Base-by-base conservation (phyloP, 2,113 vertebrate species). In the Brachionichthys hirsutus region DNA sequence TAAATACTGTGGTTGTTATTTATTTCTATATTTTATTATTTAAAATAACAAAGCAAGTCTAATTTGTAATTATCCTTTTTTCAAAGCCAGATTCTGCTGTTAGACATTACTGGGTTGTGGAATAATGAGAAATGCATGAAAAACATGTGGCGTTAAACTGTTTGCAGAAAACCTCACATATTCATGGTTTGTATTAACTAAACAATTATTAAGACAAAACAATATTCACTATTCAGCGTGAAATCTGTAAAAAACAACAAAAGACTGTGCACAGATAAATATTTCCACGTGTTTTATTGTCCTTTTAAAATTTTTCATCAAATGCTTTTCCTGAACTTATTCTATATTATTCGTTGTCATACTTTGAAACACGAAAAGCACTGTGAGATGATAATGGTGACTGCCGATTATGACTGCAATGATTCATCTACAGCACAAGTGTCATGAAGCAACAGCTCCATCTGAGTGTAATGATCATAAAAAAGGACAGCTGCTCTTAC, bases 161-260 rank as follows among this genome's bases (percentile, higher is more conserved):
- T 8, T 30, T 4, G 8, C 4, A 6, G 12, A 10, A 12, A 38
- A 38, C 6, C 36, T 10, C 2, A 62, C 22, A 44, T 53, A 46
- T 46, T 46, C 7, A 46, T 19, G 13, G 62, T 17, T 3, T 48
- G 16, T 40, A 17, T 13, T 57, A 9, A 53, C 24, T 16, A 15
- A 54, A 34, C 10, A 46, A 54, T 63, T 17, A 38, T 9, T 10
- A 38, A 9, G 36, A 38, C 3, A 38, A 38, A 12, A 12, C 12
- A 38, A 45, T 58, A 20, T 40, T 46, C 10, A 48, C 52, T 50
- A 51, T 56, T 55, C n/a, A 65, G 9, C 13, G 15, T 17, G 14
- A 3, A 46, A 12, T 22, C 30, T 47, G 35, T 48, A 36, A 38
- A 19, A 53, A 46, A 57, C 38, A 1, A 12, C 1, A 14, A 50